Evolutionary conservation across 2,113 vertebrate species (phyloP).

Genomic region (Machaerirhynchus nigripectus): DNA sequence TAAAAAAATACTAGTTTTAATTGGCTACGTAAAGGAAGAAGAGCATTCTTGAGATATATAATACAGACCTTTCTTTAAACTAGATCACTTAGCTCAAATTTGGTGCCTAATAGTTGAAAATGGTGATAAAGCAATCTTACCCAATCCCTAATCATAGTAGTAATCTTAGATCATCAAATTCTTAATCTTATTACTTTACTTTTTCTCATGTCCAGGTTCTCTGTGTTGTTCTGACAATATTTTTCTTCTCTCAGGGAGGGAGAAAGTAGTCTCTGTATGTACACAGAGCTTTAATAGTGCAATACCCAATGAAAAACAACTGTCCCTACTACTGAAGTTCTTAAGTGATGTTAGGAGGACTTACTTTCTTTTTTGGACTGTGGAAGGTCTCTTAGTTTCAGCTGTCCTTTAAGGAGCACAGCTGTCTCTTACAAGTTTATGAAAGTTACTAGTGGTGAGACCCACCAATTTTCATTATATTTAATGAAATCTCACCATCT

Average conservation of each 20-base stretch:
- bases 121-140: accelerated
- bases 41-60: not conserved
- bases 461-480: not conserved
- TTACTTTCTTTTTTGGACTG: not conserved
- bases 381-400: not conserved
- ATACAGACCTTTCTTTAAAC: not conserved
- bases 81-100: not conserved
- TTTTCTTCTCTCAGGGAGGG: not conserved
- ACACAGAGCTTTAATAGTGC: not conserved
- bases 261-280: not conserved
- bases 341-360: not conserved
- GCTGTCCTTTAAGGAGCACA: not conserved
- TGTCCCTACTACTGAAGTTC: not conserved
- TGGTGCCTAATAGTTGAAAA: not conserved
- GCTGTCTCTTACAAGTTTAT: not conserved
- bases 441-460: not conserved
- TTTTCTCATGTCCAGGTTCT: not conserved
- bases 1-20: not conserved
- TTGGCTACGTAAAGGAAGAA: not conserved
- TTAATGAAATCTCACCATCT: not conserved
- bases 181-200: not conserved
- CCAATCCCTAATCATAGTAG: not conserved
- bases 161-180: not conserved
- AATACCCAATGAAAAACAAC: not conserved
- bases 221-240: not conserved